Percentiles rank a stretch among this genome's conserved stretches.
Conservation (phyloP, 1,140 invertebrate genomes). For the Frieseomelitta varia region DNA sequence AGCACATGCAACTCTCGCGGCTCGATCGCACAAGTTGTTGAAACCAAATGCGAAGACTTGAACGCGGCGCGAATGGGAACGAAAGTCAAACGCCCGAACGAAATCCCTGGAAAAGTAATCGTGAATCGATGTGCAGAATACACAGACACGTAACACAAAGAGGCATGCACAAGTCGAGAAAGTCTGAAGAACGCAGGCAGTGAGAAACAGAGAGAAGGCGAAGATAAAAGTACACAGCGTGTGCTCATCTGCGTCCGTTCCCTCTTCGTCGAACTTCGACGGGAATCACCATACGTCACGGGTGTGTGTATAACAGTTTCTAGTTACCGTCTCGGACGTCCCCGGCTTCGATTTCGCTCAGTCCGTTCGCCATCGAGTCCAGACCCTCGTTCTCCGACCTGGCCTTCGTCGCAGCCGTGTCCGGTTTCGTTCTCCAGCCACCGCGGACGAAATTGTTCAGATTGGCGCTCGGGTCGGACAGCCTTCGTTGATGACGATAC, state of each 20-base stretch:
- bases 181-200: slow-evolving; percentile 9
- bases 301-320: neutral
- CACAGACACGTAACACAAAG: slow-evolving; percentile 35
- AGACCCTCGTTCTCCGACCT: slow-evolving; percentile 96
- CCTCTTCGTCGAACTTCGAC: neutral
- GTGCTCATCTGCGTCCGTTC: neutral
- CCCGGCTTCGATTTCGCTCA: slow-evolving; percentile 96
- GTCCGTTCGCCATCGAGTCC: slow-evolving; percentile 90
- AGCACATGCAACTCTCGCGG: no score
- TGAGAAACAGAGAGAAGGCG: neutral
- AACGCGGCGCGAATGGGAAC: no score
- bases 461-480: slow-evolving; percentile 97
- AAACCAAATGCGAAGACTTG: neutral
- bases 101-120: neutral
- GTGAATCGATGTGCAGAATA: slow-evolving; percentile 20
- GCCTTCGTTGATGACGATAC: slow-evolving; percentile 90
- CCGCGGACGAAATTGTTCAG: slow-evolving; percentile 94
- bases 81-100: neutral
- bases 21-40: neutral
- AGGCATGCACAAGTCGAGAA: slow-evolving; percentile 26
- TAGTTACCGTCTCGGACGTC: slow-evolving; percentile 94
- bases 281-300: neutral
- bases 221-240: neutral
- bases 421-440: slow-evolving; percentile 88
- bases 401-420: slow-evolving; percentile 86